Conservation (phyloP, 2,113 vertebrate genomes). For the Gorsachius goisagi region DNA sequence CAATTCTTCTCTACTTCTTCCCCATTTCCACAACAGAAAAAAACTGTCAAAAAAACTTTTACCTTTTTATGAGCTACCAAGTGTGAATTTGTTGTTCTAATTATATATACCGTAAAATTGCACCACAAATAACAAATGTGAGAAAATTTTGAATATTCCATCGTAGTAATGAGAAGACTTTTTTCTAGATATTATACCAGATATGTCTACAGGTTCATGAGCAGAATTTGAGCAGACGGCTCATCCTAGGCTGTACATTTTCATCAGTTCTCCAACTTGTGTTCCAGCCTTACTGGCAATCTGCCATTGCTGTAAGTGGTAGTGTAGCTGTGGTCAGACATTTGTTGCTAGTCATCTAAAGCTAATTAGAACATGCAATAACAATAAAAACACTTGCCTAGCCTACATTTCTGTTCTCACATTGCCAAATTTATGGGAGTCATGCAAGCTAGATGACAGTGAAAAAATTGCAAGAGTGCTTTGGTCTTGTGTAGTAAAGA, state of each 20-base stretch:
- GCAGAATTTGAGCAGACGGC: neutral
- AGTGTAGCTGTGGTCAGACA: neutral
- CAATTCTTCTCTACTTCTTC: neutral
- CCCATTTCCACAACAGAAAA: neutral
- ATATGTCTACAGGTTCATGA: neutral
- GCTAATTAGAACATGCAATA: too few relatives aligned
- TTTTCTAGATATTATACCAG: neutral
- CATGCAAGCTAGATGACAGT: too few relatives aligned
- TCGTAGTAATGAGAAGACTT: neutral
- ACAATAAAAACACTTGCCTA: too few relatives aligned
- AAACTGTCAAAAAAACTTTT: neutral
- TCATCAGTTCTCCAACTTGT: neutral
- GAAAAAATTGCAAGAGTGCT: too few relatives aligned
- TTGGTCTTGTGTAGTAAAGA: too few relatives aligned
- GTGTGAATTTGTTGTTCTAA: neutral
- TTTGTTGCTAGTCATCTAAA: neutral
- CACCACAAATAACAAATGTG: neutral
- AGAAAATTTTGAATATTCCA: neutral
- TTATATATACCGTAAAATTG: neutral
- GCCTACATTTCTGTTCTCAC: too few relatives aligned
- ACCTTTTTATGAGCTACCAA: neutral
- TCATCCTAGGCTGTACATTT: neutral
- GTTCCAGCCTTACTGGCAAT: neutral
- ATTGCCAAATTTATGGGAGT: too few relatives aligned
- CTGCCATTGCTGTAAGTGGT: neutral